These are phyloP conservation scores for Eupithecia subfuscata DNA, from an alignment of 2,888 invertebrate genomes.

Conservation along the genomic window DNA sequence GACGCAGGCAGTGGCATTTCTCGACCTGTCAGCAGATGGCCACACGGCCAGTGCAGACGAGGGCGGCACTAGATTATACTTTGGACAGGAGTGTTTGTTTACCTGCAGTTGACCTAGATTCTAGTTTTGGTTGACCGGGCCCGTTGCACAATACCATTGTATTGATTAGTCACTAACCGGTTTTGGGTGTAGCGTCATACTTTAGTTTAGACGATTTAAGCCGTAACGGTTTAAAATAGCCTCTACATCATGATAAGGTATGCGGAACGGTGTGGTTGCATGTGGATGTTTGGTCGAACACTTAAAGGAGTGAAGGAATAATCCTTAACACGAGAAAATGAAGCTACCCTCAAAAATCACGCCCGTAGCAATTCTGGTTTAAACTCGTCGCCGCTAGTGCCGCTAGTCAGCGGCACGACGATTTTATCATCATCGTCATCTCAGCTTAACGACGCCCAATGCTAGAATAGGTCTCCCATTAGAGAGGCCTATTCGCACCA, in stretches of 20 bases:
- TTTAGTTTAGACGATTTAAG: constrained; percentile 1
- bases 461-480: not conserved
- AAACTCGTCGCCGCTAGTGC: no score
- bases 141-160: constrained; percentile 18
- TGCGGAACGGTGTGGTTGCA: not conserved
- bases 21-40: not conserved
- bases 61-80: not conserved
- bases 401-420: not conserved
- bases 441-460: not conserved
- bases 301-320: not conserved
- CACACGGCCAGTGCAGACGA: not conserved
- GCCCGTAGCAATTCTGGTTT: not conserved
- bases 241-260: not conserved
- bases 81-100: constrained; percentile 2
- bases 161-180: constrained; percentile 16
- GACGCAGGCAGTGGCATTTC: not conserved
- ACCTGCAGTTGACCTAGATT: constrained; percentile 25
- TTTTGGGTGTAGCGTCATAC: constrained; percentile 10
- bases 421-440: not conserved
- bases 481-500: no score
- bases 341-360: not conserved
- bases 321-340: not conserved
- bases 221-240: not conserved
- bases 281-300: not conserved
- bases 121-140: constrained; percentile 15